Evolutionary conservation across 2,113 vertebrate genomes (phyloP).

Genomic region (Psilopogon haemacephalus): DNA sequence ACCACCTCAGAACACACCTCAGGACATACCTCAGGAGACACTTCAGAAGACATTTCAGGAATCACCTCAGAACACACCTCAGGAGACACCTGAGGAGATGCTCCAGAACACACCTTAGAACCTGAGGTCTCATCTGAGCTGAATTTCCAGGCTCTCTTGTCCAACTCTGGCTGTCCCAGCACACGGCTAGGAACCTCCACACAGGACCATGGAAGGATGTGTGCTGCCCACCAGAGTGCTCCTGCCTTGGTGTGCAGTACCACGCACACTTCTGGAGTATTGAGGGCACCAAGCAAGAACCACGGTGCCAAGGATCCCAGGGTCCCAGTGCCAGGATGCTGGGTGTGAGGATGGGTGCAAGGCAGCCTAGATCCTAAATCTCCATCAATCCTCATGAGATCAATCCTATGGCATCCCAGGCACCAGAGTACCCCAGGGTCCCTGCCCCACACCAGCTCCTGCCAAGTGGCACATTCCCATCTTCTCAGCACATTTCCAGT

Average conservation of each 20-base stretch:
- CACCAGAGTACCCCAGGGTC: accelerated
- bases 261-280: accelerated
- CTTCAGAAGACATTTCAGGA: too few relatives aligned
- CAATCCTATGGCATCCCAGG: accelerated
- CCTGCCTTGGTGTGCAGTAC: accelerated
- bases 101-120: accelerated
- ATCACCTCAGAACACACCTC: too few relatives aligned
- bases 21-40: too few relatives aligned
- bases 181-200: accelerated
- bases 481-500: background rate
- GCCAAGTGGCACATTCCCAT: background rate
- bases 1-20: too few relatives aligned
- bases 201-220: accelerated
- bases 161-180: background rate
- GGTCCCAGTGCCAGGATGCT: background rate
- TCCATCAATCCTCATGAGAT: accelerated
- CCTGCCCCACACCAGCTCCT: background rate
- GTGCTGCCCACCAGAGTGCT: background rate
- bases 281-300: accelerated
- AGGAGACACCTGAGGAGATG: too few relatives aligned
- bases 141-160: background rate
- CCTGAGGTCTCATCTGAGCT: background rate
- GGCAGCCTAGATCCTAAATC: accelerated
- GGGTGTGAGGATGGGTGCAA: accelerated
- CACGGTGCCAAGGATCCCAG: accelerated